Conservation (phyloP, 2,888 invertebrate species). For the Athetis lepigone region DNA sequence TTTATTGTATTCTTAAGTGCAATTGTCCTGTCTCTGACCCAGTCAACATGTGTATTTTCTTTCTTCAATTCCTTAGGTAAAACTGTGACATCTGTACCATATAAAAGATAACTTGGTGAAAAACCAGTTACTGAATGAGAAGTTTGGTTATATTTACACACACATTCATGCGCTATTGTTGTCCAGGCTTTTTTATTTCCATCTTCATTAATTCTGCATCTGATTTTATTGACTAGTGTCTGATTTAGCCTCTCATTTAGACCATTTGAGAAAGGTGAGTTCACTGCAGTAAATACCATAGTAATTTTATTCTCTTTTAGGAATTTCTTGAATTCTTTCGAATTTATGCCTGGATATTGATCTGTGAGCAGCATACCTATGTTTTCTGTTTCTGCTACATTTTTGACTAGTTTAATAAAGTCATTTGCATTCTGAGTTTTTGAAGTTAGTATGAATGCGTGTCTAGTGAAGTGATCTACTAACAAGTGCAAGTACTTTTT, state of each 20-base stretch:
- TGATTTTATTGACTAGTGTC: background rate
- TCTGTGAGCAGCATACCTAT: background rate
- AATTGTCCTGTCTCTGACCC: background rate
- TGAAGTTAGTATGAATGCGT: background rate
- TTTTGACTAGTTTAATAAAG: background rate
- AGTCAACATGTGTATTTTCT: background rate
- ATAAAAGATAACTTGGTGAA: background rate
- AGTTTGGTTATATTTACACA: background rate
- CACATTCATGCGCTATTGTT: background rate
- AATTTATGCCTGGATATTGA: constrained; percentile 19
- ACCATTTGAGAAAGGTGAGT: constrained; percentile 13
- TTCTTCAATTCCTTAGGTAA: background rate
- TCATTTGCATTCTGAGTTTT: background rate
- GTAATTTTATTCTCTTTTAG: background rate
- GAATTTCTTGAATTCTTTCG: constrained; percentile 9
- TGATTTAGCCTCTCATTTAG: constrained; percentile 9
- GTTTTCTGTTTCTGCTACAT: background rate
- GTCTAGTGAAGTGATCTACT: background rate
- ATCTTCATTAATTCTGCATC: background rate
- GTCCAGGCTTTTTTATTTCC: background rate
- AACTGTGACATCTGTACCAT: background rate
- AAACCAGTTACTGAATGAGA: background rate
- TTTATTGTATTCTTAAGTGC: background rate
- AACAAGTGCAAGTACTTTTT: constrained; percentile 1
- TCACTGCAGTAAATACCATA: constrained; percentile 10